Evolutionary conservation across 2,888 invertebrate species (phyloP), one percentile per base, ranked within the genome.

Genomic region (Euzophera pinguis): DNA sequence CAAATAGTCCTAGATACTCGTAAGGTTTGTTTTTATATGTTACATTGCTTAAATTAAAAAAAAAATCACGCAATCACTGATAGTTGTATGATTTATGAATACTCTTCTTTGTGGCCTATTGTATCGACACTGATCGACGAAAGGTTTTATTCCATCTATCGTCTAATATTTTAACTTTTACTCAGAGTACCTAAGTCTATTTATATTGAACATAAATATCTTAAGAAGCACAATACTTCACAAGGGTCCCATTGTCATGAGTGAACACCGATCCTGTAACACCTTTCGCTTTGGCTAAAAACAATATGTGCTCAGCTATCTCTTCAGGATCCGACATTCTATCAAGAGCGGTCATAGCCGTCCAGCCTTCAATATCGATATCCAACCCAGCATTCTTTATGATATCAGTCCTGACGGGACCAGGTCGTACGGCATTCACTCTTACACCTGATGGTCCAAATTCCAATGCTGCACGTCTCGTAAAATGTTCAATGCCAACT

Each of bases 291-390:
- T 58, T 63, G 0, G 66, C 58, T 14, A 65, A 35, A 45, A 58
- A 62, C 12, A 59, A 16, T 9, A 65, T 58, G 5, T 63, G 29
- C n/a, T 68, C 65, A 12, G 66, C 68, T 1, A 69, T 60, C 50
- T 68, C 67, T 16, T 60, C 57, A 2, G 64, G 49, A 0, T 65
- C 60, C 4, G 60, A 54, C 7, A 63, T 49, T 32, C 54, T 63
- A 0, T 56, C 52, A 9, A 67, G 55, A 8, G 62, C 56, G 0
- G 57, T 63, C 27, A 49, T 14, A 41, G 50, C 13, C 10, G 34
- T 22, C 32, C 17, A 22, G 3, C 12, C 42, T 9, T 42, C 42
- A 12, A 42, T 35, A 17, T 42, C 22, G 3, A 42, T 22, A 1
- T 50, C 22, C 9, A 13, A 9, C 8, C 34, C 42, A 22, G 27